Evolutionary conservation across 2,888 invertebrate species (phyloP), one percentile per base, ranked within the genome.

Genomic region (Ochropleura plecta): DNA sequence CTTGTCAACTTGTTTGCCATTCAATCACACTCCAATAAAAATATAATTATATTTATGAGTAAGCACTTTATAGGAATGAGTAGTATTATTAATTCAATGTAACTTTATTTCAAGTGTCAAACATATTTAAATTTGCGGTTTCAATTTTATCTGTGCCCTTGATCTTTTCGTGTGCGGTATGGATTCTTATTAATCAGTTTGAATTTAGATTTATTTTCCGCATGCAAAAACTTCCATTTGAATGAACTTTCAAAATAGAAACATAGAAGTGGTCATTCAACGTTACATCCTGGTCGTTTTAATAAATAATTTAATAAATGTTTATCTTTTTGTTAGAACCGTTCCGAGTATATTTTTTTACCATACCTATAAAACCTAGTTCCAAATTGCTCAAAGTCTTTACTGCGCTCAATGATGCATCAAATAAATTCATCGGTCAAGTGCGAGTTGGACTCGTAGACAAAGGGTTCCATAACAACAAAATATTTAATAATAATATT

Each of bases 71-170:
- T 20, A 55, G 14, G n/a, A 64, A 51, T 44, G 44, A 53, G 7
- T 64, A 70, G n/a, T 69, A 14, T 48, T 18, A 16, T 46, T 7
- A n/a, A 60, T 75, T 70, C 64, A 63, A 60, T 59, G 67, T 67
- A 9, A 64, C 40, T 74, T 57, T 30, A 48, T 66, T 69, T 78
- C 51, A 68, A 78, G 59, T 81, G 65, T 48, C 81, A 60, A 55
- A 65, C 51, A 12, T 64, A 48, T 62, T 44, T 30, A 42, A 42
- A 10, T 8, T 40, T 72, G 65, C 18, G 57, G 57, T 73, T 51
- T 42, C 10, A 46, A 53, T 68, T 67, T 64, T 57, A 65, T 40
- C 53, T 20, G 14, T 30, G 20, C 5, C 63, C 78, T 65, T 74
- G 80, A 69, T 68, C 63, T 67, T 79, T 53, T 48, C 12, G 12